phyloP scores from a whole-genome alignment of 2,113 vertebrate species.

The Axis porcinus region DNA sequence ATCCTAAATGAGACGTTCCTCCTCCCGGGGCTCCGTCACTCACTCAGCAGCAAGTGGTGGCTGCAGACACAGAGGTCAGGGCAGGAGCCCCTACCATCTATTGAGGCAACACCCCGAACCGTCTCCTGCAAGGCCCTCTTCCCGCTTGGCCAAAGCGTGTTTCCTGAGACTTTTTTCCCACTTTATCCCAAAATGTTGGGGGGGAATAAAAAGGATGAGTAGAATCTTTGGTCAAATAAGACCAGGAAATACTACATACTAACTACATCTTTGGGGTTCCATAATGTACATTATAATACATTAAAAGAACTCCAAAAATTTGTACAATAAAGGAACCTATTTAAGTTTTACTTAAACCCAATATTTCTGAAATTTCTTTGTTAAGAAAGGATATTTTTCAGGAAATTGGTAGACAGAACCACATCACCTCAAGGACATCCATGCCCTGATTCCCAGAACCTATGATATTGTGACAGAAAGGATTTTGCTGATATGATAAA shows the following conservation, averaged over 20 bases:
- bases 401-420: neutral
- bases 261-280: neutral
- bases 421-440: too few species aligned
- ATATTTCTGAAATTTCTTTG: neutral
- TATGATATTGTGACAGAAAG: fast-evolving
- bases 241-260: fast-evolving
- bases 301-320: neutral
- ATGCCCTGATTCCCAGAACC: neutral
- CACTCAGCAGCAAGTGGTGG: fast-evolving
- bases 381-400: neutral
- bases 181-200: neutral
- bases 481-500: fast-evolving
- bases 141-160: fast-evolving
- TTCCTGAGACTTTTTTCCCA: neutral
- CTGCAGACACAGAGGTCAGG: fast-evolving
- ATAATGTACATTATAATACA: too few species aligned
- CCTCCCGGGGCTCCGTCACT: fast-evolving
- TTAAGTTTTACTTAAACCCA: neutral
- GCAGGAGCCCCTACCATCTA: fast-evolving
- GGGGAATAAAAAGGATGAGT: fast-evolving
- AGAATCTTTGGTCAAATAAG: neutral
- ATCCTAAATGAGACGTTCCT: neutral
- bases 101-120: fast-evolving
- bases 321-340: neutral
- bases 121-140: neutral